Percentiles rank a stretch among this genome's conserved stretches.
Evolutionary conservation across 2,113 vertebrate genomes (phyloP).

Genomic region (Grus americana): DNA sequence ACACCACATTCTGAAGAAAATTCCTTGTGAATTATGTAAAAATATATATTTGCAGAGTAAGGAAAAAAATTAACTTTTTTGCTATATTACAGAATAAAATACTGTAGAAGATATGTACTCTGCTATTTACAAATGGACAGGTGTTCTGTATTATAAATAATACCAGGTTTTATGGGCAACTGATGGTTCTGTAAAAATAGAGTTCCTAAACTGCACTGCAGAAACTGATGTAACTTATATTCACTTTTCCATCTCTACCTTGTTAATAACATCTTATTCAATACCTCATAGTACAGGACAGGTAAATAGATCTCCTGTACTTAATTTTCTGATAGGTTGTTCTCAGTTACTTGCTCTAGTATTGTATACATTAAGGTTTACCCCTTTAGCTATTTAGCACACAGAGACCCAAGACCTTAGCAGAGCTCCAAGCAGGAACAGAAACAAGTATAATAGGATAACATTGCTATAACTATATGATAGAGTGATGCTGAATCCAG

Average conservation of each 20-base stretch:
- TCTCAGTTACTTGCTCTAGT: background rate
- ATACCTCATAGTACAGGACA: background rate
- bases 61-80: background rate
- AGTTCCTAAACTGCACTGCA: background rate
- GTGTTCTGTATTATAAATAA: background rate
- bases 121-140: background rate
- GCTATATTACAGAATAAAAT: background rate
- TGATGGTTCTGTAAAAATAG: background rate
- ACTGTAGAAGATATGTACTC: background rate
- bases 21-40: background rate
- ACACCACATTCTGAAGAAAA: background rate
- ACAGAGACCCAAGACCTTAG: background rate
- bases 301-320: background rate
- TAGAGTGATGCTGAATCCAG: background rate
- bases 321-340: background rate
- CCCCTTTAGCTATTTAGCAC: background rate
- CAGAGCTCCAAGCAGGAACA: background rate
- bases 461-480: background rate
- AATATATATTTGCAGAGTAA: background rate
- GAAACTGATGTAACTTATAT: background rate
- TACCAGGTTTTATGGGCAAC: background rate
- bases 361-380: background rate
- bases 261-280: background rate
- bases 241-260: background rate
- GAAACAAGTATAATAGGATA: background rate